Percentiles rank a stretch among this genome's conserved stretches.
Conservation (phyloP, 1,140 invertebrate species). For the Mizuhopecten yessoensis region DNA sequence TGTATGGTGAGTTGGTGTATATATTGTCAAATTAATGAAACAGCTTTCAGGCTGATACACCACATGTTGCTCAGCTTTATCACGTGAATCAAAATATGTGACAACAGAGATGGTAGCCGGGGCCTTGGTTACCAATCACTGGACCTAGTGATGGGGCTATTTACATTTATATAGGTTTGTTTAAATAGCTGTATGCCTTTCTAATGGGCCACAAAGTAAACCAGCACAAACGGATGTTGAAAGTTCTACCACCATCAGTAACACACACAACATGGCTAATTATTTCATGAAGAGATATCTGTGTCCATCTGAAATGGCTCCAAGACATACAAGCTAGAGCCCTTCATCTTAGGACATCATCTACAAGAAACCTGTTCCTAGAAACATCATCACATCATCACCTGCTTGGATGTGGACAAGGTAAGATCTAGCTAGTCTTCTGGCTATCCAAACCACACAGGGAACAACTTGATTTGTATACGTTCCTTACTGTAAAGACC, state of each 20-base stretch:
- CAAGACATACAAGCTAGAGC: too few relatives aligned
- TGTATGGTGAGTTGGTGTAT: too few relatives aligned
- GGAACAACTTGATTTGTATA: too few relatives aligned
- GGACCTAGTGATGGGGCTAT: constrained; percentile 46
- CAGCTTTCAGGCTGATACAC: too few relatives aligned
- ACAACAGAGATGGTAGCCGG: background rate
- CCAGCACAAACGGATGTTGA: background rate
- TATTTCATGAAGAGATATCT: background rate
- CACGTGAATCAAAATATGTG: background rate
- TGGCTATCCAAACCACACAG: too few relatives aligned
- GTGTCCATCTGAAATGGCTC: too few relatives aligned
- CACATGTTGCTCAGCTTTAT: background rate
- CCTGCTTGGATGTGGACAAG: too few relatives aligned
- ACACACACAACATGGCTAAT: background rate
- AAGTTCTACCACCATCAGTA: background rate
- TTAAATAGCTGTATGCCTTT: constrained; percentile 53
- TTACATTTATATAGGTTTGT: constrained; percentile 65
- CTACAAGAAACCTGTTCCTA: too few relatives aligned
- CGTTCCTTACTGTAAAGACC: too few relatives aligned
- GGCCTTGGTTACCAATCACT: background rate
- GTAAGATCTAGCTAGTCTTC: too few relatives aligned
- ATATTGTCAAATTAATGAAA: background rate
- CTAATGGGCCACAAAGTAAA: constrained; percentile 46
- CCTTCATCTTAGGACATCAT: too few relatives aligned
- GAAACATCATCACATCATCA: too few relatives aligned